Conservation (phyloP, 1,140 invertebrate species). For the Danaus melanippus region DNA sequence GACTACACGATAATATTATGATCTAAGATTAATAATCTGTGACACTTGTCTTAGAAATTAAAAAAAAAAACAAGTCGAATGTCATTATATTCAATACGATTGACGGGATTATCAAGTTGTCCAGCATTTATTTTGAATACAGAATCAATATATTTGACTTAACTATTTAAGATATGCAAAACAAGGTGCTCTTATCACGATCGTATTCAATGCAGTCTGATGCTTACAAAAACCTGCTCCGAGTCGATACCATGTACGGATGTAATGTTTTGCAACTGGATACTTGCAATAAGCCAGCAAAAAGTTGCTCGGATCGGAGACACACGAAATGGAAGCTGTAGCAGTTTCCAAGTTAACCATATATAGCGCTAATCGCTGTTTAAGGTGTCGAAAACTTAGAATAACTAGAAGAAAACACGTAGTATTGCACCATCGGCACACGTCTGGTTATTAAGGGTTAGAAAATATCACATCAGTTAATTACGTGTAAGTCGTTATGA, state of each 20-base stretch:
- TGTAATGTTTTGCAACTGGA: conserved; percentile 48
- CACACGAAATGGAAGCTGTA: conserved; percentile 51
- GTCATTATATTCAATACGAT: too few species aligned
- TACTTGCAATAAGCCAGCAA: conserved; percentile 54
- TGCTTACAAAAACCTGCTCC: conserved; percentile 49
- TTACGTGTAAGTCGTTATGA: conserved; percentile 54
- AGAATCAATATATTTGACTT: conserved; percentile 22
- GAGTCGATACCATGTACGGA: conserved; percentile 41
- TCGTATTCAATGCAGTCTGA: conserved; percentile 53
- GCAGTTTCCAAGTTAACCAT: conserved; percentile 53
- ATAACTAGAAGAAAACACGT: conserved; percentile 40
- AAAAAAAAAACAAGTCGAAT: too few species aligned
- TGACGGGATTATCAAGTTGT: neutral
- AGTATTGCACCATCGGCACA: conserved; percentile 31
- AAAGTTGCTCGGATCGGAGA: conserved; percentile 57
- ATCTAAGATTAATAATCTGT: too few species aligned
- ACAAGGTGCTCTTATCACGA: conserved; percentile 49
- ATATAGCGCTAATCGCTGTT: conserved; percentile 40
- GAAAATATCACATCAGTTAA: conserved; percentile 40
- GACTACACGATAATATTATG: too few species aligned
- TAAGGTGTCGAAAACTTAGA: conserved; percentile 50
- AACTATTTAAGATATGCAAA: conserved; percentile 37
- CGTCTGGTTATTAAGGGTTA: conserved; percentile 35
- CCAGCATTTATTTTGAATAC: conserved; percentile 21
- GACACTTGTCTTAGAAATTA: too few species aligned